Evolutionary conservation across 2,888 invertebrate species (phyloP).

Genomic region (Lochmaea crataegi): DNA sequence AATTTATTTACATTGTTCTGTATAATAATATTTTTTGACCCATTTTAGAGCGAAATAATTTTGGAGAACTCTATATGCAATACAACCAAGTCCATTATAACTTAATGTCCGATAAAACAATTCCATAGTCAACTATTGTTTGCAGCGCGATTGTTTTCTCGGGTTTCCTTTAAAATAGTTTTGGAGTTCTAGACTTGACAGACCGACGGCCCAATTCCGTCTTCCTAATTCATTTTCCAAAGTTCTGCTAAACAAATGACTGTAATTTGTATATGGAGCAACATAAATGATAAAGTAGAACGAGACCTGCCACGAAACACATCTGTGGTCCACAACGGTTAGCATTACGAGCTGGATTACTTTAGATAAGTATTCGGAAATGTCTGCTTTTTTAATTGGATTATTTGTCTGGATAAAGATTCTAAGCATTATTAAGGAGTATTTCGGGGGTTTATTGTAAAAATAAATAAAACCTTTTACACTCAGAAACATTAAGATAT

Average conservation of each 20-base stretch:
- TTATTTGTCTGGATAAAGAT: conserved; percentile 13
- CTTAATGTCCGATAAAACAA: background rate
- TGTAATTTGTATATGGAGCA: conserved; percentile 50
- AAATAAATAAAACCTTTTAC: no score
- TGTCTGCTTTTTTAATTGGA: conserved; percentile 10
- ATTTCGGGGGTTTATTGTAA: background rate
- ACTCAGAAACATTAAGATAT: no score
- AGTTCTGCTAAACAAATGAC: conserved; percentile 48
- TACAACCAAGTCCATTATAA: no score
- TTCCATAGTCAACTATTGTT: background rate
- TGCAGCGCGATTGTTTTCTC: background rate
- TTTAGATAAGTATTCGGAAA: conserved; percentile 9
- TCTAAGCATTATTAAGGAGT: background rate
- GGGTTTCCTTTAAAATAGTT: conserved; percentile 22
- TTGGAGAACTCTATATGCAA: no score
- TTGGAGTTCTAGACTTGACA: background rate
- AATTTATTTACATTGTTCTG: no score
- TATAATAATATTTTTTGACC: no score
- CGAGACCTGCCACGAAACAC: conserved; percentile 37
- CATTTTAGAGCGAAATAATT: no score
- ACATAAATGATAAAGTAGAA: conserved; percentile 44
- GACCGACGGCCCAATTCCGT: conserved; percentile 22
- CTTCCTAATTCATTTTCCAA: conserved; percentile 42
- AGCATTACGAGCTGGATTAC: conserved; percentile 18
- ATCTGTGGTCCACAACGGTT: conserved; percentile 51